Evolutionary conservation across 2,888 invertebrate species (phyloP).

Genomic region (Aricia artaxerxes): DNA sequence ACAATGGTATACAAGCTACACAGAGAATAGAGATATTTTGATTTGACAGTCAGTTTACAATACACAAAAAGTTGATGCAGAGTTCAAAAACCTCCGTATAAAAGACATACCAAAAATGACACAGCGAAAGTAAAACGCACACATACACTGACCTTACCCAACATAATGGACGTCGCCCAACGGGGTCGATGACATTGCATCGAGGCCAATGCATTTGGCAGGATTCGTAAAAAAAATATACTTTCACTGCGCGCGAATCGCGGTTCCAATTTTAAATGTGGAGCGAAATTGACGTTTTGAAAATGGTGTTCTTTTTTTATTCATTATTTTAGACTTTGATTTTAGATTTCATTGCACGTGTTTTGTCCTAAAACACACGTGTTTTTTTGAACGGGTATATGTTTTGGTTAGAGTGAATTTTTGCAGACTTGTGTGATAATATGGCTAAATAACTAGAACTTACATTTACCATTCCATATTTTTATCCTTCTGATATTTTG

Average conservation of each 20-base stretch:
- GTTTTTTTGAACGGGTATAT: no score
- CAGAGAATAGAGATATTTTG: no score
- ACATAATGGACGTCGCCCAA: constrained; percentile 70
- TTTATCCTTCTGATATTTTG: background rate
- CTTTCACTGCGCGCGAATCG: constrained; percentile 63
- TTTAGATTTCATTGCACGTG: background rate
- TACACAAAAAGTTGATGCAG: background rate
- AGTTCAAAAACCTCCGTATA: constrained; percentile 34
- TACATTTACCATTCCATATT: no score
- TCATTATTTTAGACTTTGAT: background rate
- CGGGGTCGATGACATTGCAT: constrained; percentile 65
- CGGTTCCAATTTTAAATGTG: constrained; percentile 32
- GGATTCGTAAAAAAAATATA: constrained; percentile 63
- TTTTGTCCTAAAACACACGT: no score
- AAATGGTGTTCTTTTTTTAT: background rate
- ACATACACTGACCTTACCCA: constrained; percentile 72
- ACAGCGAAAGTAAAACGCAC: constrained; percentile 67
- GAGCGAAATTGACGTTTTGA: constrained; percentile 8
- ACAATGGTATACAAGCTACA: no score
- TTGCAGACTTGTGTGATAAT: no score
- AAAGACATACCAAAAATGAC: constrained; percentile 43
- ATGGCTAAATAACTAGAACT: no score
- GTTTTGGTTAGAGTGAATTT: no score
- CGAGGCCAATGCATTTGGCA: constrained; percentile 71
- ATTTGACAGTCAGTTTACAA: background rate